A percentile compares a stretch with the other conserved stretches of the same genome.
Evolutionary conservation across 2,113 vertebrate species (phyloP).

Genomic region (Cheilinus undulatus): DNA sequence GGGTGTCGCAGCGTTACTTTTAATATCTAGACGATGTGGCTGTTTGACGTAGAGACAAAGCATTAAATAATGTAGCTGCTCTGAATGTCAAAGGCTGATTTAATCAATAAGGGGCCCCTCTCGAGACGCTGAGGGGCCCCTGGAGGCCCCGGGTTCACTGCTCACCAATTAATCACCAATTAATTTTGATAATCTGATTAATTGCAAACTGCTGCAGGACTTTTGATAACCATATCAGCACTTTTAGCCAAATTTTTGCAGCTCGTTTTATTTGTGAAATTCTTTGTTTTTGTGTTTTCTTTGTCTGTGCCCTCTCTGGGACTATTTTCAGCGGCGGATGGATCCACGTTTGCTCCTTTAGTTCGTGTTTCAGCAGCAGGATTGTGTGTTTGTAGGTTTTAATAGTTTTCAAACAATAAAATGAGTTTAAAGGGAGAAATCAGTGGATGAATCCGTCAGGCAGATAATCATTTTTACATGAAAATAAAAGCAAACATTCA

Average conservation of each 20-base stretch:
- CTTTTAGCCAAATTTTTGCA: background rate
- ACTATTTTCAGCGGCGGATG: slow-evolving; percentile 28
- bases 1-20: too few species aligned
- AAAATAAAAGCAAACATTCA: too few species aligned
- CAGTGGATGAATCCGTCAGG: too few species aligned
- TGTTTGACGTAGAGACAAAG: background rate
- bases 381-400: background rate
- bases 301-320: background rate
- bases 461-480: too few species aligned
- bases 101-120: background rate
- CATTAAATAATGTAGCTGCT: background rate
- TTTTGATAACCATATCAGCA: background rate
- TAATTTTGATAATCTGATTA: slow-evolving; percentile 22
- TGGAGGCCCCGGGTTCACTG: background rate
- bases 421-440: background rate
- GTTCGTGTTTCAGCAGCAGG: background rate
- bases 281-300: background rate
- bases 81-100: background rate
- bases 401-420: background rate
- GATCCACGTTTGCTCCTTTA: background rate
- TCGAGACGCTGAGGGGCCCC: slow-evolving; percentile 1
- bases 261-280: too few species aligned
- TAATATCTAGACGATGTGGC: too few species aligned
- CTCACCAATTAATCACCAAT: background rate
- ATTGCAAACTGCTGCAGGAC: background rate